These are phyloP conservation scores for Scolopax bukidnonensis DNA, from an alignment of 2,797 vertebrate genomes.

Conservation along the genomic window DNA sequence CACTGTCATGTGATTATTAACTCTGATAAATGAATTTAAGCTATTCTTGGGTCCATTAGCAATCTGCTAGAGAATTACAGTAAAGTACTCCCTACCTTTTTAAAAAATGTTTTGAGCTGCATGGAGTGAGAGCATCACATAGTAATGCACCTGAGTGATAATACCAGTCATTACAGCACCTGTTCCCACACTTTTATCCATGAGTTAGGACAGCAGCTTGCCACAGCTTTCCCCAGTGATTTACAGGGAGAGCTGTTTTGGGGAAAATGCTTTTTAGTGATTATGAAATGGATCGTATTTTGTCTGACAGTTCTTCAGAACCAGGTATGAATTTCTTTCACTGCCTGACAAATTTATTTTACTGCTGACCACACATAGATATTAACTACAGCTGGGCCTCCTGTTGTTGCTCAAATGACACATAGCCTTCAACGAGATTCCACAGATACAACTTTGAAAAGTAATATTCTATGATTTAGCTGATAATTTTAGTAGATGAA, in stretches of 20 bases:
- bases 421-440: not conserved
- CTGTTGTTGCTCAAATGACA: not conserved
- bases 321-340: not conserved
- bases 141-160: not conserved
- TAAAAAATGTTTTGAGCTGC: not conserved
- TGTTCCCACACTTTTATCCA: not conserved
- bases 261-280: not conserved
- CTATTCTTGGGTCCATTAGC: not conserved
- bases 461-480: not conserved
- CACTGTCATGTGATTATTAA: not conserved
- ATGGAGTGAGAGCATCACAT: not conserved
- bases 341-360: not conserved
- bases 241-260: not conserved
- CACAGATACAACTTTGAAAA: not conserved
- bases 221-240: not conserved
- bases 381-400: not conserved
- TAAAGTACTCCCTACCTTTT: not conserved
- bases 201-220: not conserved
- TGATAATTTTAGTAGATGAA: not conserved
- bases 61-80: not conserved
- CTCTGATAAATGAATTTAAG: slow-evolving; percentile 4
- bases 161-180: not conserved
- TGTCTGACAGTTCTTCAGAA: not conserved
- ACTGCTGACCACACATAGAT: not conserved
- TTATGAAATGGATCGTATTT: not conserved